Percentiles rank a stretch among this genome's conserved stretches.
These are phyloP conservation scores for Spodoptera frugiperda DNA, from an alignment of 1,140 invertebrate species.

Conservation along the genomic window DNA sequence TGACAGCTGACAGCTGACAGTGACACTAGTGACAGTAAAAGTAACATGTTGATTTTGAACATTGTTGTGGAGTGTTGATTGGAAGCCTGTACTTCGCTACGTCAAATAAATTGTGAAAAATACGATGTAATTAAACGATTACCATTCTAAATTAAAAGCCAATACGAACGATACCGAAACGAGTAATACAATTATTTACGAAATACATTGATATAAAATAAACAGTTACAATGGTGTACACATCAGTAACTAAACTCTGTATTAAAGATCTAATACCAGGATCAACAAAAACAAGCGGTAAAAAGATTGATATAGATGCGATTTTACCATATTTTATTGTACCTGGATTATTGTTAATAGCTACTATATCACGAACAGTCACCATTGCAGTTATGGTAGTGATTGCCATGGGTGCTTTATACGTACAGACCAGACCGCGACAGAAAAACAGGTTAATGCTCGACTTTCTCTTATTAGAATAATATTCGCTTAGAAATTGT, in stretches of 20 bases:
- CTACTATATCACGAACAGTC: constrained; percentile 87
- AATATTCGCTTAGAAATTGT: constrained; percentile 5
- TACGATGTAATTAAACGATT: no score
- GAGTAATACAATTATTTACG: no score
- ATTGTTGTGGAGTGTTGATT: no score
- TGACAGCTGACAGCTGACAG: no score
- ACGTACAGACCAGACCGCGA: constrained; percentile 87
- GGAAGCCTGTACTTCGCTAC: no score
- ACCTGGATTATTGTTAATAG: constrained; percentile 87
- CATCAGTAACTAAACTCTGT: constrained; percentile 51
- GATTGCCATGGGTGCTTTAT: constrained; percentile 88
- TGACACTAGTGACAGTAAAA: no score
- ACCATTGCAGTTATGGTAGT: constrained; percentile 88
- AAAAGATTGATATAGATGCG: constrained; percentile 84
- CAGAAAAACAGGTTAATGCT: constrained; percentile 84
- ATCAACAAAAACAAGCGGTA: constrained; percentile 63
- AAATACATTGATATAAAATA: no score
- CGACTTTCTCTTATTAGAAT: background rate
- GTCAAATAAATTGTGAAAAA: no score
- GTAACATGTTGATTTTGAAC: no score
- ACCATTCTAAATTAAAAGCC: no score
- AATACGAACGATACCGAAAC: no score
- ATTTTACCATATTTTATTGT: constrained; percentile 88
- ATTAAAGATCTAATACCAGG: constrained; percentile 70
- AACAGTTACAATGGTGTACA: constrained; percentile 53